Evolutionary conservation across 2,888 invertebrate genomes (phyloP), one percentile per base, ranked within the genome.

Genomic region (Masnerella sp.): DNA sequence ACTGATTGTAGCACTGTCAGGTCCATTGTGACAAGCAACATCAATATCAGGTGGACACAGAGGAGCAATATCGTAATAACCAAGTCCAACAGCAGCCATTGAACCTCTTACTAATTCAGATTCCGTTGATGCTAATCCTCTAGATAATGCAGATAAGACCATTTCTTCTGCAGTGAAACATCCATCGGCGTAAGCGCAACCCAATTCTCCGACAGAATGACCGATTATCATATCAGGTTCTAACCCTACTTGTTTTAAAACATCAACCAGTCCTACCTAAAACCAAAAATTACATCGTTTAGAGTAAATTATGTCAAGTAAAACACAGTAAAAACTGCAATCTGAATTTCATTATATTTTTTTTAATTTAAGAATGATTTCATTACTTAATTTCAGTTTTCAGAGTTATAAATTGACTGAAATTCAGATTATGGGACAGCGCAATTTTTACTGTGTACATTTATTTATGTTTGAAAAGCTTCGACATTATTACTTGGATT

Each of bases 121-220:
- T 74, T 86, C 84, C 0, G 79, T 78, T 1, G 84, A 83, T 0
- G 83, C 84, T 8, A 82, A 36, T 18, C 86, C 86, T 45, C 85
- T 78, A 0, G 79, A 83, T 9, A 84, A 78, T 0, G 86, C 83
- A 2, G 84, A 70, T 2, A 85, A 71, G 5, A 86, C 61, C 83
- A 82, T 85, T 78, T 86, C 81, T 30, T 86, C 85, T 2, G 83
- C 82, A 0, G 96, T 95, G 79, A 98, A 91, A 78, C 95, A 94
- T 0, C 95, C 96, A 86, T 98, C 98, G 3, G 96, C 97, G 88
- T 98, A 98, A 0, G 95, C 97, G 87, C 98, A 98, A 0, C 96
- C 97, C 7, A 98, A 89, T 87, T 98, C 98, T 17, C 98, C 98
- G 0, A 96, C 95, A 9, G 97, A 97, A 88, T 98, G 97, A 0